These are phyloP conservation scores for Drosophila imparisetae DNA, from an alignment of 2,888 invertebrate species.

Conservation along the genomic window DNA sequence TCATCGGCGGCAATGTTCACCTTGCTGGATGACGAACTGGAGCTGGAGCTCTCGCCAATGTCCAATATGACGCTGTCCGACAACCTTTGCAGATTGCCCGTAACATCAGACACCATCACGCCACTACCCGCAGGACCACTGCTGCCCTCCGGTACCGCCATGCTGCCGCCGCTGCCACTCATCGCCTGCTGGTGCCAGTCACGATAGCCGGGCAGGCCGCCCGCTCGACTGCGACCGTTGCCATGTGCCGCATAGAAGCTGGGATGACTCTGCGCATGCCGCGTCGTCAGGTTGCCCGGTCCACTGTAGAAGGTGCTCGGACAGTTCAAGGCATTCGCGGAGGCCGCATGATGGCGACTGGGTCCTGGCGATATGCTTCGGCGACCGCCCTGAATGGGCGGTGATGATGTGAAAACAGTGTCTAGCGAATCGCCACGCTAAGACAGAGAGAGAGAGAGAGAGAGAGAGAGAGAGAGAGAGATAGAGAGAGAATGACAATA, in stretches of 20 bases:
- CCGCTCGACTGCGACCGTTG: conserved; percentile 48
- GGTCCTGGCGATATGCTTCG: conserved; percentile 78
- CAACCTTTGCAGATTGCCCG: conserved; percentile 85
- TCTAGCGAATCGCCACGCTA: conserved; percentile 89
- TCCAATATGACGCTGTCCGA: conserved; percentile 84
- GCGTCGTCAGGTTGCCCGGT: conserved; percentile 58
- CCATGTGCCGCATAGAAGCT: conserved; percentile 65
- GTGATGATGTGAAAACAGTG: conserved; percentile 88
- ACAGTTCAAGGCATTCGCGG: conserved; percentile 66
- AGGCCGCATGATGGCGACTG: conserved; percentile 67
- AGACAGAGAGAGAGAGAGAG: not conserved
- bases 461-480: no score
- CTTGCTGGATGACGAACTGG: conserved; percentile 81
- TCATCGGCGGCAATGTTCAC: conserved; percentile 73
- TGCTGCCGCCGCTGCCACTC: conserved; percentile 21
- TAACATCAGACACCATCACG: conserved; percentile 79
- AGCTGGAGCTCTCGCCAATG: conserved; percentile 82
- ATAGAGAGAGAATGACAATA: not conserved
- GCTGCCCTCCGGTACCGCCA: not conserved
- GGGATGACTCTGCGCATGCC: conserved; percentile 71
- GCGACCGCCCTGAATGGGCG: conserved; percentile 81
- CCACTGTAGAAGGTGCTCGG: conserved; percentile 65
- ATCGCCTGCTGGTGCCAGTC: conserved; percentile 60
- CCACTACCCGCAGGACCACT: conserved; percentile 21
- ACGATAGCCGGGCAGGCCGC: conserved; percentile 46